Base-by-base conservation (phyloP, 1,140 invertebrate genomes). In the Phortica variegata region DNA sequence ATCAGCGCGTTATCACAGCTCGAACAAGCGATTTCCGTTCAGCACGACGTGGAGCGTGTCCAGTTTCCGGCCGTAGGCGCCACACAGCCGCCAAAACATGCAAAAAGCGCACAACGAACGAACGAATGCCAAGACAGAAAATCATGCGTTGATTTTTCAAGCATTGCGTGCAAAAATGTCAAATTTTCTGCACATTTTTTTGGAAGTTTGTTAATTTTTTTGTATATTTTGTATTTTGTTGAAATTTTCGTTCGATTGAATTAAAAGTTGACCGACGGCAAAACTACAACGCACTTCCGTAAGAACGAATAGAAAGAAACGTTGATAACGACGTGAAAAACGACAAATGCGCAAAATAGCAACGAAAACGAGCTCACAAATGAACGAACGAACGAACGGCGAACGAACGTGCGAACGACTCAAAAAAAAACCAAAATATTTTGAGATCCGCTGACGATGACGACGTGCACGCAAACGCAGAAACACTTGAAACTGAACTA, bases 401-500 rank as follows among this genome's bases (percentile, higher is more conserved):
- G 37, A 20, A 41, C 36, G 43, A 46, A 49, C 10, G 8, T 10
- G 12, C 13, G 18, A 3, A 29, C 16, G 16, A 50, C 29, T 46
- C 43, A 31, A 54, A 33, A 20, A 54, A 40, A 46, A 47, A 47
- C 29, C 48, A 17, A 55, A 56, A 52, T 44, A 37, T 48, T 39
- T n/a, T 33, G 46, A 54, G 19, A 52, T 53, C 53, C 63, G 60
- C 56, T 72, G 55, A 39, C 60, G 59, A 60, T 61, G 62, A 61
- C 54, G 70, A 61, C 61, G 63, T 62, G 69, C 69, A 72, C 69
- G 65, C 66, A 72, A 73, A n/a, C 69, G 69, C 69, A 63, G 60
- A 68, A 69, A 73, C 69, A 73, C 69, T 73, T 66, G 65, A 73
- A 69, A 73, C 65, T 69, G 61, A 73, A 73, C 69, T 65, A 73